Base-by-base conservation (phyloP, 2,888 invertebrate genomes). In the Phaonia tiefii region DNA sequence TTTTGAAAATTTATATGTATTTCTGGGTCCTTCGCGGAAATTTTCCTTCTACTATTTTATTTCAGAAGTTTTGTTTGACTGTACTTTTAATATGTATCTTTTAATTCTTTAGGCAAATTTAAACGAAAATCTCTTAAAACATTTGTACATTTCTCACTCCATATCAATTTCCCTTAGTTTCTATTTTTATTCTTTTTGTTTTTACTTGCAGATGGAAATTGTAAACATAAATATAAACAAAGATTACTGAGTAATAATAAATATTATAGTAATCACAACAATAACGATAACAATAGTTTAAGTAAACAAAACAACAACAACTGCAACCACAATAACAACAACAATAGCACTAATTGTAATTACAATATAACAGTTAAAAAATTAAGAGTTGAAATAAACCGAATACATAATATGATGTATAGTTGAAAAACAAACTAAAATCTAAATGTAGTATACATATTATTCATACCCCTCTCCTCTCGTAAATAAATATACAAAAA, bases 371-470 rank as follows among this genome's bases (percentile, higher is more conserved):
- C 85, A 79, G 86, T 89, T 84, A 88, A 90, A 85, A 87, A 89
- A 79, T 83, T 88, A 85, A 89, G 86, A 86, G 84, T 88, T 86
- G 87, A 88, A 85, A 85, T 89, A 83, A 89, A 89, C 86, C 86
- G 86, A 85, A 89, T 89, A 82, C 87, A 89, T 86, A 86, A 89
- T 86, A 86, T 87, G 84, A 83, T 89, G 89, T 89, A 89, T 87
- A 89, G 90, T 86, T 87, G 83, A 88, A 78, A 66, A 75, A 22
- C n/a, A 80, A 54, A 63, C 75, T 60, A 13, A 66, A 66, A 56
- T 25, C 25, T 31, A 58, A 66, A 80, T 46, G 5, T 17, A 60
- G 58, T 13, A 54, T 44, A 31, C 4, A 31, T 31, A 31, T 31
- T 31, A n/a, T 25, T 44, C 44, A 31, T 37, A 49, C 22, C 44